Evolutionary conservation across 1,140 invertebrate species (phyloP).

Genomic region (Dinoponera quadriceps): DNA sequence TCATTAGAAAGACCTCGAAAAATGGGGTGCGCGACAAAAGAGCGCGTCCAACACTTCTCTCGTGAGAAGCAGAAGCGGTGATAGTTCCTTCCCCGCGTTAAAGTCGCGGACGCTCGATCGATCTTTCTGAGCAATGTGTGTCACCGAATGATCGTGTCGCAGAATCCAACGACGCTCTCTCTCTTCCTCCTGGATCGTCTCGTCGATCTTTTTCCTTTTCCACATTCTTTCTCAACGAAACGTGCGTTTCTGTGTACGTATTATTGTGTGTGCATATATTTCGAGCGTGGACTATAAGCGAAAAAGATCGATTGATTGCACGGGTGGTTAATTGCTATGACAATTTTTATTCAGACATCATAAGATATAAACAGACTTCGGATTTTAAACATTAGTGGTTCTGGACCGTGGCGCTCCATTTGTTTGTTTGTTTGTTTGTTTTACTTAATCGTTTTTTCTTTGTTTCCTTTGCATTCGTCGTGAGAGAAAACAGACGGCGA

Average conservation of each 20-base stretch:
- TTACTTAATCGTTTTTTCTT: not conserved
- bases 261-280: not conserved
- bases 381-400: conserved; percentile 61
- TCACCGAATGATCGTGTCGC: not conserved
- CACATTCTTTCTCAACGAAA: not conserved
- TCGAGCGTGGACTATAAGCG: conserved; percentile 21
- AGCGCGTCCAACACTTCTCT: not conserved
- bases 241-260: not conserved
- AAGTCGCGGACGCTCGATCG: not conserved
- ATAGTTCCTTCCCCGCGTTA: not conserved
- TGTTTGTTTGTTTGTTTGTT: conserved; percentile 9
- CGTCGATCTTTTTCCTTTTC: conserved; percentile 1
- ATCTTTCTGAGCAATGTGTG: not conserved
- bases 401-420: conserved; percentile 56
- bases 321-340: conserved; percentile 54
- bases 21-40: conserved; percentile 8
- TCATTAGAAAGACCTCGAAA: conserved; percentile 67
- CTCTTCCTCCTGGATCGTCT: conserved; percentile 10
- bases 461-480: conserved; percentile 31
- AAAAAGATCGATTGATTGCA: conserved; percentile 62
- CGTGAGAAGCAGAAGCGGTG: not conserved
- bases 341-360: conserved; percentile 63
- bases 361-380: conserved; percentile 62
- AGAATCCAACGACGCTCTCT: conserved; percentile 13
- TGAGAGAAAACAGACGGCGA: conserved; percentile 46